A percentile compares a stretch with the other conserved stretches of the same genome.
Conservation (phyloP, 2,113 vertebrate genomes). For the Muntiacus reevesi region DNA sequence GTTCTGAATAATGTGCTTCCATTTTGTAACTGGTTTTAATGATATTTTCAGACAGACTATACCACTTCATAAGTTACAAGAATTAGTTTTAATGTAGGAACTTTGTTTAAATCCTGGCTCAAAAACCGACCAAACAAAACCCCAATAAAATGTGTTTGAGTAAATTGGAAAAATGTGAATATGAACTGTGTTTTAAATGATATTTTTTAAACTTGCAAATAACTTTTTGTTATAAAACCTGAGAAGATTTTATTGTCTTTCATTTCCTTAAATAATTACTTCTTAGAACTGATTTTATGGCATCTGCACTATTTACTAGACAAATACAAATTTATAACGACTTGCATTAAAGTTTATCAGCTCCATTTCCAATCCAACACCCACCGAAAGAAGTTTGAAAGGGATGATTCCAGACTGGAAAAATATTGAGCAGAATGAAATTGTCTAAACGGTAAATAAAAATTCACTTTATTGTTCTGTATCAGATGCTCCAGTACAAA, state of each 20-base stretch:
- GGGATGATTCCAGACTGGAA: background rate
- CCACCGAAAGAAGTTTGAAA: background rate
- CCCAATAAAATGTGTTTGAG: background rate
- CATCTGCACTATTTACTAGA: background rate
- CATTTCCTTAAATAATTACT: background rate
- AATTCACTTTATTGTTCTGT: background rate
- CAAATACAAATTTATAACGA: background rate
- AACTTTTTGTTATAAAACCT: background rate
- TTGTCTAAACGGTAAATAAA: background rate
- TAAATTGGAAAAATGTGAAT: background rate
- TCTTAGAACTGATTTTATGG: background rate
- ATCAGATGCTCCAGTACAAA: rapidly evolving
- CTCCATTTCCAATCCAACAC: background rate
- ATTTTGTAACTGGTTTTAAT: background rate
- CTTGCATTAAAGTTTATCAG: background rate
- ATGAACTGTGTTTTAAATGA: background rate
- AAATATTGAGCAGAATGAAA: background rate
- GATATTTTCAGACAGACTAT: background rate
- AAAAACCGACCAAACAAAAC: background rate
- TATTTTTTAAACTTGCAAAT: background rate
- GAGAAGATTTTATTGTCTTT: background rate
- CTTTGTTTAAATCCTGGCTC: background rate
- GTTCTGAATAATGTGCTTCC: background rate
- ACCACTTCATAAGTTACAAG: background rate
- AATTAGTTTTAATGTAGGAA: background rate